Base-by-base conservation (phyloP, 1,140 invertebrate genomes). In the Sesamia nonagrioides region DNA sequence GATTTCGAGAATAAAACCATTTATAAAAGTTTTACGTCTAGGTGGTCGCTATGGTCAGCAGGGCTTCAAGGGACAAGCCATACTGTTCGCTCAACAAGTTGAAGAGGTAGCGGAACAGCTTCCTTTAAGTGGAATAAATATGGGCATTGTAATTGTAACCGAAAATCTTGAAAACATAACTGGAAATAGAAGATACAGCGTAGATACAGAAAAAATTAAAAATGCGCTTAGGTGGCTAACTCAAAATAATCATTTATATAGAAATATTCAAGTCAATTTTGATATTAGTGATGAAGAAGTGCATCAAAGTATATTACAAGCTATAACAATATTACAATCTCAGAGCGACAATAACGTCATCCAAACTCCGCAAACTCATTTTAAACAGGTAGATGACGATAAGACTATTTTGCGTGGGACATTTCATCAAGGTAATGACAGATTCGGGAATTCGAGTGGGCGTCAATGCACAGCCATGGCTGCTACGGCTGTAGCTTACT, bases 161-260 rank as follows among this genome's bases (percentile, higher is more conserved):
- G 27, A 27, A 3, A 27, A 1, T 1, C 3, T 27, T 1, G 27
- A 27, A 27, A 27, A 27, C 27, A 27, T 27, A 27, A 27, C 56
- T 8, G 13, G 21, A 27, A 60, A 13, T 60, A 6, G 56, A 13
- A 6, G 56, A 33, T 58, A 35, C 27, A 33, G n/a, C 1, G 56
- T 58, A 58, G 56, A 58, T 8, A 58, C 33, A 4, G 56, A 58
- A 11, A 58, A 58, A 58, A 58, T 58, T 58, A 58, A 58, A 21
- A 35, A 35, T 13, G 56, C 56, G 13, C 18, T 58, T 9, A 8
- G 33, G 6, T 58, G 56, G 56, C 56, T 58, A 4, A 0, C 33
- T n/a, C 18, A 9, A 35, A 58, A 58, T 9, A 58, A 58, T 58
- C 56, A 58, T 33, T 58, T 58, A 9, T 58, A 58, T 8, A 1